Base-by-base conservation (phyloP, 1,140 invertebrate species). In the silkworm (Bombyx mori) region DNA sequence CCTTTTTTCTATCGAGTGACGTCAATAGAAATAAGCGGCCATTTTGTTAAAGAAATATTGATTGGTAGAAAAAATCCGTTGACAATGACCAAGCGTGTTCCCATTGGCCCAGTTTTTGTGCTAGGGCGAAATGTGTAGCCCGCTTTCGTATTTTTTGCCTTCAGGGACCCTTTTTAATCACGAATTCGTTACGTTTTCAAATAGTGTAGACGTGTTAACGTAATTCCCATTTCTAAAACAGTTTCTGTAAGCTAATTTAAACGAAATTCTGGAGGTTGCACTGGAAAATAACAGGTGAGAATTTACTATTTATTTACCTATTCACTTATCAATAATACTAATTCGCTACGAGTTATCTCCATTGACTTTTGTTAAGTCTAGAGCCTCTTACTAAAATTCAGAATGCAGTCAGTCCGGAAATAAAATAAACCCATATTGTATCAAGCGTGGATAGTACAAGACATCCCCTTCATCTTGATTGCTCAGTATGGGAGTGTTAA, bases 31-130 rank as follows among this genome's bases (percentile, higher is more conserved):
- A 64, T 64, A 65, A 57, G 71, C 74, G 61, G 77, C 82, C 82
- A 86, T 86, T 75, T 86, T 83, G 76, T 71, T 64, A 74, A 71
- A 73, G 26, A 66, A 62, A 63, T 77, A 85, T 83, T 74, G 81
- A 84, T 86, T 86, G 83, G 82, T 73, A 70, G 65, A 81, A 82
- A 82, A 78, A 86, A 82, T 82, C 79, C 67, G 76, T 82, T 82
- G 81, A 80, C 56, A 61, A 48, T 46, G 56, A 50, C 69, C 66
- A 71, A 68, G 56, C 63, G 60, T 77, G 10, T 74, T 67, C 78
- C 81, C 58, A 86, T 86, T 86, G 80, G 82, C 79, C 82, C 79
- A 86, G 66, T 83, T 86, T 81, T 79, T 75, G 71, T 63, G 75
- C 61, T 68, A 75, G 81, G 79, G 81, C 69, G 73, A 35, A 35